phyloP scores from a whole-genome alignment of 2,888 invertebrate species.

The Euzetes globulus region DNA sequence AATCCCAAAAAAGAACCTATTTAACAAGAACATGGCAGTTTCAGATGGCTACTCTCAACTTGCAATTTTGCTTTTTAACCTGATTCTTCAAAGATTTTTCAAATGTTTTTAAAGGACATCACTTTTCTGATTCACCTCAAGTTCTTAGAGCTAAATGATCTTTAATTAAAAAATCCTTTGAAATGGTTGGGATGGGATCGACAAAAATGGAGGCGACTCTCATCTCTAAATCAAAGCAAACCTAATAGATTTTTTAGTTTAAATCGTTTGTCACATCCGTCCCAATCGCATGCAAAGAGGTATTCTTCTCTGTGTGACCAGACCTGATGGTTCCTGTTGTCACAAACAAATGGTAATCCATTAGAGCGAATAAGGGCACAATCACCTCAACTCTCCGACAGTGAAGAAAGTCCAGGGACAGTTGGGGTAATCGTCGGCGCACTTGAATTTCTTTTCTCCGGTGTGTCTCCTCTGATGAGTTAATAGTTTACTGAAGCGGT shows the following conservation, averaged over 20 bases:
- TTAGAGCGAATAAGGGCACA: background rate
- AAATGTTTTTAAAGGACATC: no score
- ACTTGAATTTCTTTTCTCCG: constrained; percentile 7
- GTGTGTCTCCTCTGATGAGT: background rate
- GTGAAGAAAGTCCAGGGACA: constrained; percentile 20
- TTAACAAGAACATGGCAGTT: no score
- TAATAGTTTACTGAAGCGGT: background rate
- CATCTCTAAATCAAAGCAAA: background rate
- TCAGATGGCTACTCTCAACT: no score
- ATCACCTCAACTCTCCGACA: background rate
- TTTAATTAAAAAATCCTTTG: no score
- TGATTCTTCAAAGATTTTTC: no score
- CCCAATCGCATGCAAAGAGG: background rate
- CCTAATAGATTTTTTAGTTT: constrained; percentile 20
- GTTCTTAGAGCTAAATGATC: no score
- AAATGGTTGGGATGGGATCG: no score
- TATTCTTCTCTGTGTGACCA: background rate
- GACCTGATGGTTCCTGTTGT: background rate
- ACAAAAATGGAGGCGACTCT: no score
- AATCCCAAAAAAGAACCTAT: no score
- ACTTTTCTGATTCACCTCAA: no score
- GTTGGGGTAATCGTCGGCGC: background rate
- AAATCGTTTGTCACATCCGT: background rate
- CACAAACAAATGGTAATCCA: background rate
- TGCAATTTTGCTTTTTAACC: no score